Percentiles rank a stretch among this genome's conserved stretches.
Evolutionary conservation across 2,888 invertebrate genomes (phyloP).

Genomic region (Eupithecia vulgata): DNA sequence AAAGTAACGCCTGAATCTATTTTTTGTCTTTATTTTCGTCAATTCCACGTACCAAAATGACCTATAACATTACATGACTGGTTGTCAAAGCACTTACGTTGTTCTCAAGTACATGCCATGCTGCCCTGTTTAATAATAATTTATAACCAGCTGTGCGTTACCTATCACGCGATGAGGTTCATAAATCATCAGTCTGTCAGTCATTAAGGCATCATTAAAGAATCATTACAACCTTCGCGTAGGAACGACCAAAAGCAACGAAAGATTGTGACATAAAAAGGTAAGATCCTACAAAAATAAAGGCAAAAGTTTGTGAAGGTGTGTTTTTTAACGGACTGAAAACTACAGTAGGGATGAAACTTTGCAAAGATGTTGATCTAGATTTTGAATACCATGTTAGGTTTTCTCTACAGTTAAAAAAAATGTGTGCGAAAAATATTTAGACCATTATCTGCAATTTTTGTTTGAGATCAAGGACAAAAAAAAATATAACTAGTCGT

Average conservation of each 20-base stretch:
- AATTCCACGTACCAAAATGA: neutral
- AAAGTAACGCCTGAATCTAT: too few species aligned
- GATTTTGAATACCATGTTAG: neutral
- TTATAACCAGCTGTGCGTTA: constrained; percentile 41
- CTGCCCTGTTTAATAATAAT: constrained; percentile 21
- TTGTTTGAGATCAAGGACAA: too few species aligned
- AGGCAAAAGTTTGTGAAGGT: neutral
- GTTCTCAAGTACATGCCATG: neutral
- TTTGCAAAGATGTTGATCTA: neutral
- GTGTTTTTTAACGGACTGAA: neutral
- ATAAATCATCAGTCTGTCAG: constrained; percentile 78
- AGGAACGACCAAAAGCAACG: constrained; percentile 27
- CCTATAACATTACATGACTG: neutral
- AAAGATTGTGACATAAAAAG: constrained; percentile 2
- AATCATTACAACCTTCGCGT: constrained; percentile 68
- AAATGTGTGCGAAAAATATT: too few species aligned
- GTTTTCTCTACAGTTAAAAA: neutral
- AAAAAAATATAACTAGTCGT: too few species aligned
- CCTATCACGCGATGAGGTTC: constrained; percentile 73
- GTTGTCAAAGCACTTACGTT: constrained; percentile 4
- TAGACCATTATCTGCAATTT: too few species aligned
- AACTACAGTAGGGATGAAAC: neutral
- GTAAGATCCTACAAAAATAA: neutral
- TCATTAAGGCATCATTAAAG: constrained; percentile 80
- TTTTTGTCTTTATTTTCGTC: neutral